Base-by-base conservation (phyloP, 2,113 vertebrate genomes). In the Gambusia holbrooki region DNA sequence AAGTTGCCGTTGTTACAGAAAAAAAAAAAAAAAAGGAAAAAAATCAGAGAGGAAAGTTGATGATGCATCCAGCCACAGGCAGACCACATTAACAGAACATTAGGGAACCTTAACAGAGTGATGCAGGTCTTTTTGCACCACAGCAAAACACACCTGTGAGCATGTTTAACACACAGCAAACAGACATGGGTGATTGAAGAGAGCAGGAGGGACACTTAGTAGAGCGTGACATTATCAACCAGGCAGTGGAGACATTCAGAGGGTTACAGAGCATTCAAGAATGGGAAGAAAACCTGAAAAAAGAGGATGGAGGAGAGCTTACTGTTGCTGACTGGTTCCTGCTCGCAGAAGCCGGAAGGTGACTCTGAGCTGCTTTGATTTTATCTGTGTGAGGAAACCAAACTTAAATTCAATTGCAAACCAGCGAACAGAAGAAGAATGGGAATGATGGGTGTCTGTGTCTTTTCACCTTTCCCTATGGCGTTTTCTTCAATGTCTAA, bases 311-410 rank as follows among this genome's bases (percentile, higher is more conserved):
- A 40, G 14, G 72, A 73, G 32, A 74, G 91, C 93, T 97, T 98
- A 99, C 97, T 94, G 93, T 93, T 87, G 95, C 79, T 25, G 95
- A 93, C 88, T 95, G 96, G 88, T 81, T 96, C 90, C 96, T 95
- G 84, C 96, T 92, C 5, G 91, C 82, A 27, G 95, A 87, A 22
- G 92, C 88, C 7, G 87, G 84, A 10, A 92, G 83, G 22, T 91
- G 76, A 73, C 73, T 94, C 78, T 96, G 77, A 8, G 81, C 79
- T 1, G 85, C 90, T 84, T 96, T 98, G 90, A 94, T 95, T 87
- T 95, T 96, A 62, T 98, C 97, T 97, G 94, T 1, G 54, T 25
- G 40, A 10, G 66, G 13, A 62, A 3, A 70, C 30, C 40, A 5
- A 69, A 40, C 22, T 25, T 58, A 2, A 10, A 58, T n/a, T 58